Conservation (phyloP, 2,797 vertebrate genomes). For the Petrocephalus schoutedeni region DNA sequence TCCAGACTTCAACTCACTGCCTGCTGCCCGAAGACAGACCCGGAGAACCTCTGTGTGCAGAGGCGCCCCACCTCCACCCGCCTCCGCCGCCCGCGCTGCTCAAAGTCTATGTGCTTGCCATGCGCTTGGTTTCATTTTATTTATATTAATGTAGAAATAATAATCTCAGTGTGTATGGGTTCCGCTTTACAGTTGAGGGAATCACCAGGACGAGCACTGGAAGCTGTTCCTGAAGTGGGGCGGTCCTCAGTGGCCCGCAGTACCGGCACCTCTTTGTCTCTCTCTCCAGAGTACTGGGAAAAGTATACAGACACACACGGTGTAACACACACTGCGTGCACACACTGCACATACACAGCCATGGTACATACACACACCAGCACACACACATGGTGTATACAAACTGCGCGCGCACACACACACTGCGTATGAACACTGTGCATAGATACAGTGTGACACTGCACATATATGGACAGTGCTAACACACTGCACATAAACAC, state of each 20-base stretch:
- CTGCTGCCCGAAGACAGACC: background rate
- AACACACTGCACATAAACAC: too few species aligned
- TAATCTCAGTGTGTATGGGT: background rate
- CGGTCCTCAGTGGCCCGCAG: background rate
- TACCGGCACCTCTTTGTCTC: background rate
- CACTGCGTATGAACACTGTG: too few species aligned
- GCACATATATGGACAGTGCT: too few species aligned
- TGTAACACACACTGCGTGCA: too few species aligned
- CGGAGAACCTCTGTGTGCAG: background rate
- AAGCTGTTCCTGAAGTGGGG: background rate
- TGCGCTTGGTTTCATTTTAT: background rate
- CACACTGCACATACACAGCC: background rate
- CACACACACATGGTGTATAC: too few species aligned
- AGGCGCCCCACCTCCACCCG: background rate
- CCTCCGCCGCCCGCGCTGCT: background rate
- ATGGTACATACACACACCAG: too few species aligned
- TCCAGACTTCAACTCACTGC: conserved; percentile 56
- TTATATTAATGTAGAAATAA: background rate
- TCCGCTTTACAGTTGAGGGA: background rate
- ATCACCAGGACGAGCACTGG: background rate
- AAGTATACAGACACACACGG: background rate
- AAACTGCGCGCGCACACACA: too few species aligned
- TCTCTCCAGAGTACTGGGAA: background rate
- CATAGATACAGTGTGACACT: too few species aligned
- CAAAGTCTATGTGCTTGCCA: background rate